Conservation (phyloP, 2,888 invertebrate species). For the Cheilosia soror region DNA sequence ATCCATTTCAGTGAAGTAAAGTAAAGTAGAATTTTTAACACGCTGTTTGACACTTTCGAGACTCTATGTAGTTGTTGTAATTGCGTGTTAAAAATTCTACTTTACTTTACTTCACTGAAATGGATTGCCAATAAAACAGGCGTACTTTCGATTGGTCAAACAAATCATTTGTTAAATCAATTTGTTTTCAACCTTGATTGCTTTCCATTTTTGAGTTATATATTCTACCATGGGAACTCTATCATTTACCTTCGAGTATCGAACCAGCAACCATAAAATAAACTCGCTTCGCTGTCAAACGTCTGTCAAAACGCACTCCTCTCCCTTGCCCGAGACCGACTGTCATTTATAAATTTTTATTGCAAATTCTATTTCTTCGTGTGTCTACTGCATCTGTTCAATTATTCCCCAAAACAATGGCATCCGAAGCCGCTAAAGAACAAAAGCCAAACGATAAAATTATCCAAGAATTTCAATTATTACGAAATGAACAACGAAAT, state of each 20-base stretch:
- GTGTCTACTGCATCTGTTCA: slow-evolving; percentile 67
- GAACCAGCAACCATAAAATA: not conserved
- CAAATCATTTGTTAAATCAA: too few relatives aligned
- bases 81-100: too few relatives aligned
- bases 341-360: slow-evolving; percentile 58
- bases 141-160: too few relatives aligned
- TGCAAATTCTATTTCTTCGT: slow-evolving; percentile 55
- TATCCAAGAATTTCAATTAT: slow-evolving; percentile 92
- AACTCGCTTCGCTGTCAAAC: not conserved
- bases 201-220: too few relatives aligned
- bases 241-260: slow-evolving; percentile 1
- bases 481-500: slow-evolving; percentile 94
- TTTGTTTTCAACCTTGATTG: too few relatives aligned
- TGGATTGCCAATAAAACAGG: too few relatives aligned
- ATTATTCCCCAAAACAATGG: slow-evolving; percentile 78
- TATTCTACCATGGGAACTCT: not conserved
- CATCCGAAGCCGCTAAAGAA: slow-evolving; percentile 81
- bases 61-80: too few relatives aligned
- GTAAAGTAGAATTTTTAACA: too few relatives aligned
- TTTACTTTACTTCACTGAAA: too few relatives aligned
- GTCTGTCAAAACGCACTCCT: slow-evolving; percentile 44
- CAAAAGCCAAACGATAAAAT: slow-evolving; percentile 89
- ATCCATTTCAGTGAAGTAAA: too few relatives aligned
- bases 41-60: too few relatives aligned
- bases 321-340: slow-evolving; percentile 2